A percentile compares a stretch with the other conserved stretches of the same genome.
These are phyloP conservation scores for Tinamus guttatus DNA, from an alignment of 2,113 vertebrate genomes.

Conservation along the genomic window DNA sequence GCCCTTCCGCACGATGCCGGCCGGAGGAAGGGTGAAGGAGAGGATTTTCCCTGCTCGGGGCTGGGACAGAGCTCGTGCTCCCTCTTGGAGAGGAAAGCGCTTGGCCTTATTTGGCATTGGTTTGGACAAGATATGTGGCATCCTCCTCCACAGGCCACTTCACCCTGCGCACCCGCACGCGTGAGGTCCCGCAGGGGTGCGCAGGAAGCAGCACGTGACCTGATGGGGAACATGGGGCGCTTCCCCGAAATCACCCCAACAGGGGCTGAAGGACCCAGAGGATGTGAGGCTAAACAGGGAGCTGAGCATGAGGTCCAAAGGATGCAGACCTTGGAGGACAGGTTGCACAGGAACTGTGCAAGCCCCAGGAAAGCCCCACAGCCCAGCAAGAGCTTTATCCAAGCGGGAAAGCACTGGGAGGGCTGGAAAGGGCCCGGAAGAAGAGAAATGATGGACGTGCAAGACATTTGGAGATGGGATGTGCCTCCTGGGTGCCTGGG, in stretches of 20 bases:
- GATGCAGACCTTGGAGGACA: accelerated
- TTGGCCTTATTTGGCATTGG: not conserved
- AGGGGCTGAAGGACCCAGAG: not conserved
- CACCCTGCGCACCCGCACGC: not conserved
- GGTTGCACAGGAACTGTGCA: not conserved
- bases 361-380: not conserved
- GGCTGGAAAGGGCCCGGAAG: not conserved
- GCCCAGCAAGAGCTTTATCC: not conserved
- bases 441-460: not conserved
- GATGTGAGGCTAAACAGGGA: not conserved
- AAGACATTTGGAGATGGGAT: no score
- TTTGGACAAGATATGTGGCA: not conserved
- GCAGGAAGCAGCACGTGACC: no score
- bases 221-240: not conserved
- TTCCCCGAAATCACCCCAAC: not conserved
- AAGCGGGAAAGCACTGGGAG: not conserved
- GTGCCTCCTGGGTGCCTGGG: no score
- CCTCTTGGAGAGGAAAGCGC: accelerated
- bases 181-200: not conserved
- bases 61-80: not conserved
- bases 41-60: not conserved
- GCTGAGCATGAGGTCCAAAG: not conserved
- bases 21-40: not conserved
- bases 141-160: not conserved
- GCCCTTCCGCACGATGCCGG: not conserved